Percentiles rank a stretch among this genome's conserved stretches.
These are phyloP conservation scores for Boloria euphrosyne DNA, from an alignment of 2,888 invertebrate species.

Conservation along the genomic window DNA sequence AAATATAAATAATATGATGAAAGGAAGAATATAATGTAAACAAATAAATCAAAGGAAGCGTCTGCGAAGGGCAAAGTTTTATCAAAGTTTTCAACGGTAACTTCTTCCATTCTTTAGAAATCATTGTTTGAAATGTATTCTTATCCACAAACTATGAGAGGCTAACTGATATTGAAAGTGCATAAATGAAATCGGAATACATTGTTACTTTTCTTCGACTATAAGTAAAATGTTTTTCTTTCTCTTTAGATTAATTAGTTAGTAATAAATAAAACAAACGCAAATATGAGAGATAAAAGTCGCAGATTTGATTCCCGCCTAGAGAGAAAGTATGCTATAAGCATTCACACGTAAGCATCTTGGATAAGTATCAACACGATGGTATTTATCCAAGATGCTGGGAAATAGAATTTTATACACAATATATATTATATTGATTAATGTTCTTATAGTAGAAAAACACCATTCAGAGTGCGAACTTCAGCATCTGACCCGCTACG, in stretches of 20 bases:
- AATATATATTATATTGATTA: no score
- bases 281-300: no score
- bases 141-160: slow-evolving; percentile 19
- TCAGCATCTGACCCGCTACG: slow-evolving; percentile 76
- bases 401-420: background rate
- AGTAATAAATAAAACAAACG: no score
- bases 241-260: background rate
- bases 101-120: slow-evolving; percentile 26
- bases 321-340: no score
- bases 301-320: no score
- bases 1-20: no score
- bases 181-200: slow-evolving; percentile 10
- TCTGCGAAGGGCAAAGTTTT: slow-evolving; percentile 22
- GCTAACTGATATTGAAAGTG: slow-evolving; percentile 6
- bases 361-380: no score
- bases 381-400: no score
- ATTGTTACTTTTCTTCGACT: background rate
- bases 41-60: slow-evolving; percentile 19
- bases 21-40: slow-evolving; percentile 12
- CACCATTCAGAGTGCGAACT: slow-evolving; percentile 78
- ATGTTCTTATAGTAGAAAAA: slow-evolving; percentile 62
- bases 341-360: no score
- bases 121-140: slow-evolving; percentile 28
- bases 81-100: slow-evolving; percentile 29
- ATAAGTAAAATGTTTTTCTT: background rate